Percentiles rank a stretch among this genome's conserved stretches.
These are phyloP conservation scores for Pteromalus puparum DNA, from an alignment of 1,140 invertebrate species.

Conservation along the genomic window DNA sequence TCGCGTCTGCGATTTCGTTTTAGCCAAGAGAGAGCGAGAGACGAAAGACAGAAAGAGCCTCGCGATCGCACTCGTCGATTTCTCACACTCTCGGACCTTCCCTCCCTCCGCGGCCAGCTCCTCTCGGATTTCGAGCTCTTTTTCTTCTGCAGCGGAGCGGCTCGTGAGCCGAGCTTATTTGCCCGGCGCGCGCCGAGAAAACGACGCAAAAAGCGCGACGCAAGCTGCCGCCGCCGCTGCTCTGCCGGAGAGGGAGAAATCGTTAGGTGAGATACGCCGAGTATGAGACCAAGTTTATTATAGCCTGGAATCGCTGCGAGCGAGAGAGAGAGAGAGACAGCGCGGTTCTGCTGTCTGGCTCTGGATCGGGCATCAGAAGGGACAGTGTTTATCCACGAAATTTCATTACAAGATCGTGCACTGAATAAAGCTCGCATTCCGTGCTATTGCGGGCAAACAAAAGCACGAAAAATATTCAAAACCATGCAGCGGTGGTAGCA, in stretches of 20 bases:
- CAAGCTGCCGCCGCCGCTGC: neutral
- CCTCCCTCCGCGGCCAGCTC: constrained; percentile 26
- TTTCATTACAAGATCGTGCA: too few species aligned
- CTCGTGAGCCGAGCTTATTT: constrained; percentile 23
- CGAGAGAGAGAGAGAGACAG: too few species aligned
- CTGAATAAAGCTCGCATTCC: too few species aligned
- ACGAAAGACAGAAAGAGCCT: constrained; percentile 32
- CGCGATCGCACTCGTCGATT: constrained; percentile 74
- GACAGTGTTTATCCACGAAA: too few species aligned
- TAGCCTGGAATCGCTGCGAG: neutral
- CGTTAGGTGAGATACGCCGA: constrained; percentile 6
- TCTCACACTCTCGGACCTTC: constrained; percentile 68
- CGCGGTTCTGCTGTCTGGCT: too few species aligned
- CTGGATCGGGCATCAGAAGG: too few species aligned
- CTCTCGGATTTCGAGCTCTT: constrained; percentile 49
- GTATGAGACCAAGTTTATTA: constrained; percentile 40
- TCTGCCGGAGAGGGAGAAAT: constrained; percentile 40
- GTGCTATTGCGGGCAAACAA: too few species aligned
- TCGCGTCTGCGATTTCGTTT: constrained; percentile 69
- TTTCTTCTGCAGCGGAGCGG: constrained; percentile 21
- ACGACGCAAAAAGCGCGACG: constrained; percentile 33
- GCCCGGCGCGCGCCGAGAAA: constrained; percentile 3
- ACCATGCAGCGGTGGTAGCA: neutral
- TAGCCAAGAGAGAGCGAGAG: constrained; percentile 53
- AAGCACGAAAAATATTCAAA: neutral